Conservation (phyloP, 2,113 vertebrate genomes). For the Phalacrocorax aristotelis region DNA sequence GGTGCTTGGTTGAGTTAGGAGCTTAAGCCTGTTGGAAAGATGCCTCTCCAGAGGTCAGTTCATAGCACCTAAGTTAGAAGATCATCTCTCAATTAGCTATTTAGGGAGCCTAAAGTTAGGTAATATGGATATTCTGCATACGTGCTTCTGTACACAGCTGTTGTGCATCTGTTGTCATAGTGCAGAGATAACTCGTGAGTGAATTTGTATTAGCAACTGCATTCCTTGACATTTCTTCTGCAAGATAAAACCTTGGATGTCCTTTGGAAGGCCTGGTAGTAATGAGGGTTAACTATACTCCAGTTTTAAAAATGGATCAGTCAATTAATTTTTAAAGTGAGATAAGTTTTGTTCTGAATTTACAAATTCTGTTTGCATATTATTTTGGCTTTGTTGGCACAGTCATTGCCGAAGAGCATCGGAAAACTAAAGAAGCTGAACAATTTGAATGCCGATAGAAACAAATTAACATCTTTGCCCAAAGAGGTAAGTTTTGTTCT, state of each 20-base stretch:
- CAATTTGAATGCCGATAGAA: slow-evolving; percentile 96
- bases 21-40: not conserved
- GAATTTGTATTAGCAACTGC: not conserved
- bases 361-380: not conserved
- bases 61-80: not conserved
- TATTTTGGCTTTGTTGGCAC: slow-evolving; percentile 28
- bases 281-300: not conserved
- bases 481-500: slow-evolving; percentile 86
- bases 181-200: not conserved
- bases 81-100: not conserved
- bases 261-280: not conserved
- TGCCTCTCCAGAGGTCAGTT: not conserved
- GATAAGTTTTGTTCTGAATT: not conserved
- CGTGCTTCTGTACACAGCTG: not conserved
- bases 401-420: slow-evolving; percentile 91
- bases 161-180: not conserved
- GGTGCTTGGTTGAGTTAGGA: not conserved
- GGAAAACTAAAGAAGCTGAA: slow-evolving; percentile 94
- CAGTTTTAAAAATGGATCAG: not conserved
- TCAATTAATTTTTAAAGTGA: not conserved
- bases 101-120: not conserved
- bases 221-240: not conserved
- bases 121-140: not conserved
- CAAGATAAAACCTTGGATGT: not conserved
- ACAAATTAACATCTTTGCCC: slow-evolving; percentile 89